phyloP scores from a whole-genome alignment of 2,797 vertebrate species.

The Odontamblyopus lacepedii region DNA sequence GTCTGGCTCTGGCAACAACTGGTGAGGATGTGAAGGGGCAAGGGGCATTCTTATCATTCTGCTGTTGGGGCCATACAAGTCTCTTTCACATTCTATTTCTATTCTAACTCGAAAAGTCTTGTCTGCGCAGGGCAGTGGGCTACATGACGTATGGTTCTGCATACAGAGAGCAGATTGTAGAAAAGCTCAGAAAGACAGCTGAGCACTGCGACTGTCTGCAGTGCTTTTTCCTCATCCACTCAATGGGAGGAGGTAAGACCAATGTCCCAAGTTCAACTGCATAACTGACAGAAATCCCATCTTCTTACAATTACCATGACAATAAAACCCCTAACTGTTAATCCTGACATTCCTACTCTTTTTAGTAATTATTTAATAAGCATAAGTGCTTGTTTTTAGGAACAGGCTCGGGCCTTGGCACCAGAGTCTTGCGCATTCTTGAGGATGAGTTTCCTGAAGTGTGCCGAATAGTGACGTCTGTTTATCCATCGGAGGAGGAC shows the following conservation, averaged over 20 bases:
- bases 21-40: conserved; percentile 76
- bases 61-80: neutral
- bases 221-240: conserved; percentile 96
- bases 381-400: conserved; percentile 66
- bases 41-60: neutral
- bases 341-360: no score
- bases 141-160: conserved; percentile 85
- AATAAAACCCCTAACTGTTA: no score
- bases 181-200: conserved; percentile 87
- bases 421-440: conserved; percentile 87
- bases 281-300: neutral
- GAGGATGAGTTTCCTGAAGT: conserved; percentile 96
- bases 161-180: conserved; percentile 88
- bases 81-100: neutral
- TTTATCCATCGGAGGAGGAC: conserved; percentile 92
- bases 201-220: conserved; percentile 95
- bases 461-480: conserved; percentile 88
- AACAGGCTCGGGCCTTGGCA: conserved; percentile 94
- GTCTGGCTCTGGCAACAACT: conserved; percentile 98
- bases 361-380: neutral
- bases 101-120: neutral
- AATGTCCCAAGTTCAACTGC: neutral
- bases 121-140: conserved; percentile 86
- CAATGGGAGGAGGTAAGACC: conserved; percentile 94
- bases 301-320: neutral